Conservation (phyloP, 2,797 vertebrate species). For the Rhabdophis nuchalis region DNA sequence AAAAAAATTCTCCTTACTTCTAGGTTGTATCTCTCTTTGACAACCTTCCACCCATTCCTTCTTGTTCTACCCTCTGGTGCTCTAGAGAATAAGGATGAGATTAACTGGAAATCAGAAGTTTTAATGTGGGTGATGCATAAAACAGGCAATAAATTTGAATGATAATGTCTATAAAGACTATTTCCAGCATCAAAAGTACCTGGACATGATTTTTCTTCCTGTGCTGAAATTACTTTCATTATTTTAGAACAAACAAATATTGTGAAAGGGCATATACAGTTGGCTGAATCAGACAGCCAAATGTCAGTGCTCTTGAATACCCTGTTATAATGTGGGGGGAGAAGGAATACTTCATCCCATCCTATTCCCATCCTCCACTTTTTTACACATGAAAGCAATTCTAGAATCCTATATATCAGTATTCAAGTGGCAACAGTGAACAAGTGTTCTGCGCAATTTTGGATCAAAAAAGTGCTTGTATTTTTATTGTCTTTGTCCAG, state of each 20-base stretch:
- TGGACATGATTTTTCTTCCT: background rate
- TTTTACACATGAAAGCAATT: background rate
- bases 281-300: background rate
- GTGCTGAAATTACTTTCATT: background rate
- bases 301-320: background rate
- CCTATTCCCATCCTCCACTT: background rate
- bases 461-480: background rate
- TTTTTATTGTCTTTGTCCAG: conserved; percentile 55
- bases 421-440: too few species aligned
- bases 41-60: background rate
- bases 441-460: conserved; percentile 11
- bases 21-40: background rate
- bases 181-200: background rate
- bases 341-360: background rate
- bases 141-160: background rate
- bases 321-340: background rate
- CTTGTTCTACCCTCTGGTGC: background rate
- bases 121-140: background rate
- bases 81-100: background rate
- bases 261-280: background rate
- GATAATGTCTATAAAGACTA: background rate
- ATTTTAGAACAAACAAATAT: background rate
- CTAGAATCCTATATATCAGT: too few species aligned
- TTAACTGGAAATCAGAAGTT: background rate
- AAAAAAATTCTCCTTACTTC: background rate